Percentiles rank a stretch among this genome's conserved stretches.
These are phyloP conservation scores for Eristalinus sepulchralis DNA, from an alignment of 2,888 invertebrate species.

Conservation along the genomic window DNA sequence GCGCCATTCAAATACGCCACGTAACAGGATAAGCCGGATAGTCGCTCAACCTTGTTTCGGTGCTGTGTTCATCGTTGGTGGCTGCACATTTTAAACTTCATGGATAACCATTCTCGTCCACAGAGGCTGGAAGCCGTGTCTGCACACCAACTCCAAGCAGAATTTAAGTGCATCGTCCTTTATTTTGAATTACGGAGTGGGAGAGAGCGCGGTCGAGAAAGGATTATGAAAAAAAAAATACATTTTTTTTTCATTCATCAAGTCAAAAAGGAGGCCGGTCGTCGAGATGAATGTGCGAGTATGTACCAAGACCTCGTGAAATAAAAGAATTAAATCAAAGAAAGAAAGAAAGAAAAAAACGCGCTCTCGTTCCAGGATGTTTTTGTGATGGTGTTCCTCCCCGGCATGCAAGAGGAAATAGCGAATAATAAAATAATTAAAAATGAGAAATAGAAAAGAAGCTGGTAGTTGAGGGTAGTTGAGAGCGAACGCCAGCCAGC, in stretches of 20 bases:
- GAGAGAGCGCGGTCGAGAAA: slow-evolving; percentile 3
- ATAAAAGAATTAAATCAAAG: slow-evolving; percentile 47
- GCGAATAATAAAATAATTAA: slow-evolving; percentile 70
- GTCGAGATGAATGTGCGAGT: slow-evolving; percentile 18
- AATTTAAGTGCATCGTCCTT: slow-evolving; percentile 69
- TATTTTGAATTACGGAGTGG: slow-evolving; percentile 23
- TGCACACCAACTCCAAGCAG: slow-evolving; percentile 22
- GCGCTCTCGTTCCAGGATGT: slow-evolving; percentile 11
- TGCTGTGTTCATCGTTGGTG: neutral
- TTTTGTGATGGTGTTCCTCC: slow-evolving; percentile 18
- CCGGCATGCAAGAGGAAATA: slow-evolving; percentile 52
- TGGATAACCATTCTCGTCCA: neutral
- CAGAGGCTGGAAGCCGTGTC: neutral
- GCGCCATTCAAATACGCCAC: slow-evolving; percentile 38
- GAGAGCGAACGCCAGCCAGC: neutral
- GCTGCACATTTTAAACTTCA: slow-evolving; percentile 42
- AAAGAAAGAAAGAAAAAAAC: neutral
- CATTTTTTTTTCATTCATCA: slow-evolving; percentile 55
- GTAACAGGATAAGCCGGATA: slow-evolving; percentile 29
- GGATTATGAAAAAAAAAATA: slow-evolving; percentile 19
- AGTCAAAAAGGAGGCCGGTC: slow-evolving; percentile 56
- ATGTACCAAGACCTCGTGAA: slow-evolving; percentile 24
- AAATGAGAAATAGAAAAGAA: slow-evolving; percentile 54
- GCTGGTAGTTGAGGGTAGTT: neutral
- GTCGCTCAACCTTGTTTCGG: slow-evolving; percentile 1